phyloP scores from a whole-genome alignment of 2,888 invertebrate species.

The Tenthredo distinguenda region DNA sequence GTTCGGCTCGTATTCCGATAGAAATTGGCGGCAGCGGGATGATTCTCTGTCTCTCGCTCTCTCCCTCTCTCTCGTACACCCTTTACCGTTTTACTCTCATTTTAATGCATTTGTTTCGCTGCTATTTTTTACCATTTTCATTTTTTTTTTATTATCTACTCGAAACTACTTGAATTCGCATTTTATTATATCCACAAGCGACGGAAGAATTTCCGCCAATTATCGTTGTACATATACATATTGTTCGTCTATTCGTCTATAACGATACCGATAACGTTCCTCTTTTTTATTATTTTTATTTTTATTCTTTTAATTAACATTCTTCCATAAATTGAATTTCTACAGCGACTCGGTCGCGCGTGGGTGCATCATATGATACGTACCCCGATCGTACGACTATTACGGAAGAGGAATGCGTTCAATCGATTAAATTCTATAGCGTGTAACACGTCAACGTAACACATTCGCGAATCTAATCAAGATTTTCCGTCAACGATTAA shows the following conservation, averaged over 20 bases:
- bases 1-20: slow-evolving; percentile 75
- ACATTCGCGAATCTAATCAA: slow-evolving; percentile 34
- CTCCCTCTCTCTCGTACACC: neutral
- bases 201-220: neutral
- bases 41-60: slow-evolving; percentile 29
- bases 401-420: neutral
- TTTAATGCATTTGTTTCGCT: slow-evolving; percentile 3
- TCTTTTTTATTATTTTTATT: neutral
- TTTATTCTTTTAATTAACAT: neutral
- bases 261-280: neutral
- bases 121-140: neutral
- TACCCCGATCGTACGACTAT: no score
- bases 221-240: neutral
- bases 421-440: neutral
- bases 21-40: slow-evolving; percentile 74
- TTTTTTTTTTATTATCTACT: neutral
- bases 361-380: no score
- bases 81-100: slow-evolving; percentile 2
- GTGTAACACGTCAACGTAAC: slow-evolving; percentile 25
- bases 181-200: neutral
- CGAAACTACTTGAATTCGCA: neutral
- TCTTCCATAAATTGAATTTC: neutral
- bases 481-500: slow-evolving; percentile 43
- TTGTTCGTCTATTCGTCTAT: neutral
- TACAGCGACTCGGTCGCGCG: no score